Base-by-base conservation (phyloP, 2,797 vertebrate genomes). In the Odontamblyopus rebecca region DNA sequence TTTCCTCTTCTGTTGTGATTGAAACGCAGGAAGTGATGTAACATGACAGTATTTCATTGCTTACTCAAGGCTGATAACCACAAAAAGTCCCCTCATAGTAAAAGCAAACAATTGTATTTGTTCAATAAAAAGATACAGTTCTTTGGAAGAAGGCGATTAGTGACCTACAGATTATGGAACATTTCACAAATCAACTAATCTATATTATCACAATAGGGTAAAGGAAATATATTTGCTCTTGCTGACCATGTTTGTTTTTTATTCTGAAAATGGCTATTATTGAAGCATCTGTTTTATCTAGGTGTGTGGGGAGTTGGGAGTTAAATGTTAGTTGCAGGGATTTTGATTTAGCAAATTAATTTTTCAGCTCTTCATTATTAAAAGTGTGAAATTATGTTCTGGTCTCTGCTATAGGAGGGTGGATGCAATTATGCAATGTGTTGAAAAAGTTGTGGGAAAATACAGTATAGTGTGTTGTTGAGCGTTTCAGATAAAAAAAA, bases 1-100 rank as follows among this genome's bases (percentile, higher is more conserved):
- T 66, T 65, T 73, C 67, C 54, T 54, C 66, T 50, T 78, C 70
- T 79, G 74, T 74, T 78, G 76, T 82, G 80, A 83, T 80, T 82
- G 74, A 81, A 80, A 79, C 75, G 67, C 32, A 56, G 77, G 74
- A 85, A 81, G 72, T 76, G 77, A 80, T 83, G 78, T 71, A 81
- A 82, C 68, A 23, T 54, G 44, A 54, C 69, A 54, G 19, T 3
- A 56, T 71, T 74, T 78, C 54, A 2, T 54, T 67, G 63, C 71
- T 15, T 64, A 19, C 54, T 64, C 59, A 56, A 57, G 19, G 3
- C 63, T 62, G n/a, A 69, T 66, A 53, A 72, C 26, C 62, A 60
- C 4, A 2, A 79, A 50, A 68, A 9, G 48, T 70, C 19, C 59
- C 61, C 6, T 27, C 35, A 54, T 61, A 26, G n/a, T 29, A 68